Percentiles rank a stretch among this genome's conserved stretches.
phyloP scores from a whole-genome alignment of 2,888 invertebrate species.

The Phragmatobia fuliginosa region DNA sequence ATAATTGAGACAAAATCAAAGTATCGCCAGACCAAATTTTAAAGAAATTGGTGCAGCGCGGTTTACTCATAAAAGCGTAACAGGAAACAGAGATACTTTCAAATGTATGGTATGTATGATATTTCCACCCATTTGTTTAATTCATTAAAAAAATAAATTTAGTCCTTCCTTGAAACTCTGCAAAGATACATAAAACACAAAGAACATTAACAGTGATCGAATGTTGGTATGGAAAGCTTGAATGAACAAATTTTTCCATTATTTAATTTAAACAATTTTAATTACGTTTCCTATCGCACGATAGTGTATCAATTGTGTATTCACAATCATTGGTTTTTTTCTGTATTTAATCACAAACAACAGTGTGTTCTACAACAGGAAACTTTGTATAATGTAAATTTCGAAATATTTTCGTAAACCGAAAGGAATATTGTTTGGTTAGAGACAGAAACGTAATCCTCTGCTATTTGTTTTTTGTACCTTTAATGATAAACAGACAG shows the following conservation, averaged over 20 bases:
- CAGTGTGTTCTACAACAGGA: background rate
- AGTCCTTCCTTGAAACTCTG: too few relatives aligned
- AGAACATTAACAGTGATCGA: background rate
- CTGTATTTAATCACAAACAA: background rate
- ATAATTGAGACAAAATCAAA: too few relatives aligned
- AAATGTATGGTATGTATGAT: too few relatives aligned
- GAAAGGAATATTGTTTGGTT: background rate
- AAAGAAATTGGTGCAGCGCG: too few relatives aligned
- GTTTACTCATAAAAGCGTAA: too few relatives aligned
- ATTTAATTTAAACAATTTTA: background rate
- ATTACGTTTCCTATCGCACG: background rate
- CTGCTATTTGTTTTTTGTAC: background rate
- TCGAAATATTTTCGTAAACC: background rate
- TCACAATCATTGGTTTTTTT: background rate
- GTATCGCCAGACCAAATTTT: too few relatives aligned
- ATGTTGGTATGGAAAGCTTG: background rate
- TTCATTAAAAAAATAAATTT: too few relatives aligned
- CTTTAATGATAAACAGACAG: background rate
- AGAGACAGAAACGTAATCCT: background rate
- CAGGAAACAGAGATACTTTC: too few relatives aligned
- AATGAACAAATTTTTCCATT: background rate
- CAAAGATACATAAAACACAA: background rate
- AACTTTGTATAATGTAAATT: background rate
- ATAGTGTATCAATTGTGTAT: background rate
- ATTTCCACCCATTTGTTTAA: too few relatives aligned